Base-by-base conservation (phyloP, 2,797 vertebrate species). In the Triplophysa bombifrons region DNA sequence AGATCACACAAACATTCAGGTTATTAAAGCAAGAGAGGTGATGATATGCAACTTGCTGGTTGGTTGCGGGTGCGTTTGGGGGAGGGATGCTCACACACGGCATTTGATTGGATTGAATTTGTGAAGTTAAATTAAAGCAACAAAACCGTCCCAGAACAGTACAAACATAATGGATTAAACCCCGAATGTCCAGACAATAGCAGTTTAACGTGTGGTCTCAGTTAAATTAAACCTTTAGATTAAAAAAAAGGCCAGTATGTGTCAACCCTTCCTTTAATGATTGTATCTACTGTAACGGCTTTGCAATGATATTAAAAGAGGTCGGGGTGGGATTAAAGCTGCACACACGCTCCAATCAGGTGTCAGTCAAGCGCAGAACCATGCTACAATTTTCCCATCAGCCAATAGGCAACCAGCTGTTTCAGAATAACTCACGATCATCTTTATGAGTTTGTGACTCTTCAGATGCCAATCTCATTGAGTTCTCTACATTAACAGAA, bases 401-500 rank as follows among this genome's bases (percentile, higher is more conserved):
- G 86, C 83, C 73, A 81, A 61, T 44, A 70, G 69, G 72, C 82
- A 81, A 46, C 58, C 64, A 56, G 48, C 73, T 79, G 25, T 76
- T 64, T 74, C 27, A 77, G 80, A 71, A 9, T 17, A 74, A 82
- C 76, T 80, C 76, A 17, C 13, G 38, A 67, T 93, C 92, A 93
- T 92, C 93, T 93, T 17, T 44, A 74, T 81, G 76, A 11, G 76
- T 80, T 70, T 66, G 20, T 75, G 75, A 84, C 38, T 88, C 87
- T 38, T 71, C 83, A 41, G 90, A 79, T 0, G 91, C 88, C 91
- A 94, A 85, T 86, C 88, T 87, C 93, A 94, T 94, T 80, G 93
- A 89, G 81, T 89, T 88, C n/a, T 92, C 92, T 93, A 89, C 73
- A 64, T 83, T 78, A 84, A 85, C 88, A 85, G 63, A 88, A 83